Evolutionary conservation across 1,140 invertebrate genomes (phyloP), one percentile per base, ranked within the genome.

Genomic region (Heliconius hewitsoni): DNA sequence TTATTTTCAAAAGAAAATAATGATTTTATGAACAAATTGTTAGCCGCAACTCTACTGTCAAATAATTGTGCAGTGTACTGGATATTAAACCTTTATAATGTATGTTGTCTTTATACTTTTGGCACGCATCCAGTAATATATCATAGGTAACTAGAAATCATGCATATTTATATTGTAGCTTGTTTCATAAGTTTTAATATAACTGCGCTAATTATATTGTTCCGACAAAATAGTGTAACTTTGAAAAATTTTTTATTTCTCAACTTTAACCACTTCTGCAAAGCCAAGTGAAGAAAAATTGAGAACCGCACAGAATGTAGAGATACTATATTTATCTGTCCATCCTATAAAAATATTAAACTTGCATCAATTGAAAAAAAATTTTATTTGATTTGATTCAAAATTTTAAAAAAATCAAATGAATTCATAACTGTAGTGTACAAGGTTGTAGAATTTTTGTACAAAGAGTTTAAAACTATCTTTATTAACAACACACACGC

Each of bases 141-240:
- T 27, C 60, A n/a, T 66, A 27, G 23, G 23, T 27, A 27, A 27
- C 27, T 27, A 66, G 23, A 66, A 27, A 66, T 30, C 60, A 27
- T 66, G 13, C 60, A 66, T 66, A 66, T 66, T 30, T 66, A 66
- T 66, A 66, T 30, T 66, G 50, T 60, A 60, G 55, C 55, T 60
- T 13, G 55, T 60, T 23, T 60, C 55, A 23, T 60, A 11, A 11
- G 8, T 66, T 23, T 60, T n/a, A 23, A 66, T 16, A 30, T 66
- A 57, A 57, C 13, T 13, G 60, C 60, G 5, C 27, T 66, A 27
- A 66, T 16, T 66, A 66, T 66, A 16, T 66, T 4, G 23, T 66
- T 18, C 23, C 13, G 4, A 11, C 55, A 60, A 11, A 23, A 3
- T 9, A 3, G 19, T 46, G 8, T 11, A n/a, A 3, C 52, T 9